phyloP scores from a whole-genome alignment of 2,113 vertebrate species.

The Macquaria australasica region DNA sequence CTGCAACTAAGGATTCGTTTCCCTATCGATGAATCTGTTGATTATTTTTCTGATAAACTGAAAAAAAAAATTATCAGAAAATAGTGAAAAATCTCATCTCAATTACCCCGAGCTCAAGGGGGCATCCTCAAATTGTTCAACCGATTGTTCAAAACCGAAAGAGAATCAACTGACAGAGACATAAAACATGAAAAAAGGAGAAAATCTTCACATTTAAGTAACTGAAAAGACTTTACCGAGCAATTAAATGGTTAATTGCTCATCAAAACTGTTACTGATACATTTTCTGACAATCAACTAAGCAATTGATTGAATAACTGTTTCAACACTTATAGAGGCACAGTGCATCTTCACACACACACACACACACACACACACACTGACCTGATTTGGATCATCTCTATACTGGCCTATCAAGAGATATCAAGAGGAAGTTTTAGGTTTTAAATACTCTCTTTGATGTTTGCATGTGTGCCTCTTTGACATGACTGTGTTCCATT shows the following conservation, averaged over 20 bases:
- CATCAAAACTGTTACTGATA: background rate
- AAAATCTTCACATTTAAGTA: background rate
- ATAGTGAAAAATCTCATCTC: background rate
- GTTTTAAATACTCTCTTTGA: constrained; percentile 16
- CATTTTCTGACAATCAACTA: background rate
- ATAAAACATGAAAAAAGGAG: background rate
- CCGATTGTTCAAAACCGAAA: background rate
- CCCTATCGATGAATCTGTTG: background rate
- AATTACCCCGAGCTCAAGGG: background rate
- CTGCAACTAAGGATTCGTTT: background rate
- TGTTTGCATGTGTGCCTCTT: constrained; percentile 1
- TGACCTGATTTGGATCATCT: background rate
- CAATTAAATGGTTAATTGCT: too few relatives aligned
- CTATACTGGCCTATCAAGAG: background rate
- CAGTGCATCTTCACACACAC: too few relatives aligned
- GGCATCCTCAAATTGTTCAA: background rate
- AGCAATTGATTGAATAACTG: background rate
- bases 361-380: background rate
- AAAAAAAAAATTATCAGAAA: background rate
- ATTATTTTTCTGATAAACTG: constrained; percentile 3
- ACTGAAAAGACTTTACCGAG: background rate
- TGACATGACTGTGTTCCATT: background rate
- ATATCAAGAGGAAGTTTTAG: constrained; percentile 6
- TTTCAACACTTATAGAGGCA: background rate
- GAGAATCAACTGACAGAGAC: background rate